phyloP scores from a whole-genome alignment of 2,113 vertebrate species.

The Microcebus griseorufus region DNA sequence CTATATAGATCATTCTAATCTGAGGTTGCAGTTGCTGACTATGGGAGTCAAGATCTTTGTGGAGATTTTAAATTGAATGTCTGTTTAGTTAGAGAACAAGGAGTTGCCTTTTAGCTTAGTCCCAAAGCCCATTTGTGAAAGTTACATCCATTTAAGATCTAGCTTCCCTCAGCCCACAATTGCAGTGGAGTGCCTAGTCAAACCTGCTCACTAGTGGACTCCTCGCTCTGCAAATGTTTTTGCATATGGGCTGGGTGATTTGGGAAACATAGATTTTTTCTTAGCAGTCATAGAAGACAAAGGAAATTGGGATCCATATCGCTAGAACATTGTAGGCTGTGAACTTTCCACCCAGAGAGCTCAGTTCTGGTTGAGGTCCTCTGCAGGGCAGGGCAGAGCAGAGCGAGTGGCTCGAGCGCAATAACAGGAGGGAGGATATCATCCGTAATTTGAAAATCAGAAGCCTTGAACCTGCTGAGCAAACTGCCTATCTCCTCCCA shows the following conservation, averaged over 20 bases:
- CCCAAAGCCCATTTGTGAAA: neutral
- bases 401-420: neutral
- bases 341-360: neutral
- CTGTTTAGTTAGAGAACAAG: neutral
- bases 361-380: neutral
- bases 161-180: neutral
- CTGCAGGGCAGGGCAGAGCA: neutral
- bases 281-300: neutral
- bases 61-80: constrained; percentile 24
- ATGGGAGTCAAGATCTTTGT: neutral
- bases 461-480: neutral
- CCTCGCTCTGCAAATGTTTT: neutral
- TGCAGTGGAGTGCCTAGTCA: neutral
- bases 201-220: neutral
- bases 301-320: neutral
- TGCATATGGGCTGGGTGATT: neutral
- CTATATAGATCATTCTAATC: neutral
- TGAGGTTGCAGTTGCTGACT: neutral
- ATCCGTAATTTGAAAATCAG: neutral
- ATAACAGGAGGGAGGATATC: neutral
- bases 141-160: neutral
- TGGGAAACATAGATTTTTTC: neutral
- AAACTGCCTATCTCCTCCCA: neutral
- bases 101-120: neutral
- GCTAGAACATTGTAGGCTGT: neutral